Evolutionary conservation across 2,113 vertebrate species (phyloP).

Genomic region (Haliaeetus leucogaster): DNA sequence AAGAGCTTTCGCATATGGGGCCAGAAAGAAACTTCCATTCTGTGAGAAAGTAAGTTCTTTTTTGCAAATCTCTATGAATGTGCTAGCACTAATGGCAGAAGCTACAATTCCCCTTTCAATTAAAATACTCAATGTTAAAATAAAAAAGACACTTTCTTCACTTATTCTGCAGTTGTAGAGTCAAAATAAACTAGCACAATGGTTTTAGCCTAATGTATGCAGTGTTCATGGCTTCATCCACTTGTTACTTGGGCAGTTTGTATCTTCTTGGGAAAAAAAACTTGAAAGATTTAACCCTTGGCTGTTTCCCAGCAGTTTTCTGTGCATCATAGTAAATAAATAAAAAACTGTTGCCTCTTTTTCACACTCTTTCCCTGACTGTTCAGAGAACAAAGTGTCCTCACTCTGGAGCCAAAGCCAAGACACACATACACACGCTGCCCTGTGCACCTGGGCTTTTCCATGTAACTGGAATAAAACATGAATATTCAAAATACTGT

Average conservation of each 20-base stretch:
- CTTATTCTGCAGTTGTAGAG: background rate
- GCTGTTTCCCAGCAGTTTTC: background rate
- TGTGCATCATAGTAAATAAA: background rate
- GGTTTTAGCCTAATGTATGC: background rate
- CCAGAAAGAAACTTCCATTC: background rate
- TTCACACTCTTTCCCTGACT: background rate
- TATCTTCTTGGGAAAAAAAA: background rate
- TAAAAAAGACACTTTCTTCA: background rate
- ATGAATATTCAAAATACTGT: background rate
- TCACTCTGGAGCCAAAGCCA: background rate
- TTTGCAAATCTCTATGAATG: background rate
- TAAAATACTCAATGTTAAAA: background rate
- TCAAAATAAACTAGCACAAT: background rate
- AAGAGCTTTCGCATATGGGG: background rate
- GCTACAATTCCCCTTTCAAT: background rate
- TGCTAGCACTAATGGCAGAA: background rate
- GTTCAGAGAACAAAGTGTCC: background rate
- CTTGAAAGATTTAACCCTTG: background rate
- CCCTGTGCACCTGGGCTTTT: background rate
- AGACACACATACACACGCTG: background rate
- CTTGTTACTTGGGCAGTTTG: background rate
- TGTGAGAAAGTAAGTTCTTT: background rate
- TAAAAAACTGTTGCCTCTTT: background rate
- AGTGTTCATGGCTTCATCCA: background rate
- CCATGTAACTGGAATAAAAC: background rate